Base-by-base conservation (phyloP, 2,888 invertebrate genomes). In the Colletes collaris region DNA sequence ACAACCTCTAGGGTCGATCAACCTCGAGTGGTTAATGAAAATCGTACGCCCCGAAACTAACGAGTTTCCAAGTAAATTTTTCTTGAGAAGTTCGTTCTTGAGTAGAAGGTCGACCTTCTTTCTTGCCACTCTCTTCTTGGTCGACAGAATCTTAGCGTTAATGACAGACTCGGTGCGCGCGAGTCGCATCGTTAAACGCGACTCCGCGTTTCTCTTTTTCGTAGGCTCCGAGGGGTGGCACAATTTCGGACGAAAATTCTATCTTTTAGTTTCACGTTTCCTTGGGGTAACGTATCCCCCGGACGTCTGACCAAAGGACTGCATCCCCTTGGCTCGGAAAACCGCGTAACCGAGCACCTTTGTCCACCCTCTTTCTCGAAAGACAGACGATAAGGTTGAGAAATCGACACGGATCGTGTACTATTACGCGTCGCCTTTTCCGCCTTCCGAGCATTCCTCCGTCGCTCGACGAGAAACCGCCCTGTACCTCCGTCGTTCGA, bases 361-460 rank as follows among this genome's bases (percentile, higher is more conserved):
- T 68, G 68, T 53, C 7, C 13, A 10, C 35, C 46, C 16, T 16
- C 19, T 16, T 13, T 3, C 16, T 49, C 70, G 40, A 10, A 64
- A 69, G 69, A 46, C 50, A 68, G 56, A 59, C 79, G 79, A 78
- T 77, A 76, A 76, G 76, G 65, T 77, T 76, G 76, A 76, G 67
- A 68, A 78, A 79, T 56, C 62, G 63, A 67, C 68, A 62, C 69
- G 35, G 13, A 56, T 62, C 37, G 40, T 1, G 13, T 11, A 4
- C 19, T 7, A 3, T 52, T 37, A 63, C 16, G 37, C 37, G 2
- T 5, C 6, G 1, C n/a, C 35, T 11, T 16, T 56, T 35, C 16
- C n/a, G 3, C 11, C 37, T 13, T 55, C 16, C 2, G 6, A 0
- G 13, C 46, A n/a, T 11, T 44, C 16, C 40, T 8, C 7, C 40